Evolutionary conservation across 1,140 invertebrate species (phyloP).

Genomic region (Leptinotarsa defecta): DNA sequence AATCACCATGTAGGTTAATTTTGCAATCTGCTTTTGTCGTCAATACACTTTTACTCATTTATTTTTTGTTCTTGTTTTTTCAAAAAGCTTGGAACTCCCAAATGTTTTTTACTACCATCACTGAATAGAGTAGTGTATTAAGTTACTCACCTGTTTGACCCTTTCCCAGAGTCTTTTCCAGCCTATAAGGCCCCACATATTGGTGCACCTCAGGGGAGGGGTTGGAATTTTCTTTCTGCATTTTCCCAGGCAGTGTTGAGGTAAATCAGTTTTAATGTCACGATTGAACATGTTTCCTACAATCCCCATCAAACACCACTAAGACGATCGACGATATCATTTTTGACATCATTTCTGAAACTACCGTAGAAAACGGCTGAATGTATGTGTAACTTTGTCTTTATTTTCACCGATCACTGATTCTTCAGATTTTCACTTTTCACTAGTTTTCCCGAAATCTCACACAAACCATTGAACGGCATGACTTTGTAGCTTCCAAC

Average conservation of each 20-base stretch:
- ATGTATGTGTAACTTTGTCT: not conserved
- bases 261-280: constrained; percentile 25
- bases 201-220: constrained; percentile 73
- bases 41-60: too few relatives aligned
- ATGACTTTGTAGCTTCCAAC: not conserved
- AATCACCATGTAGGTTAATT: too few relatives aligned
- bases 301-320: not conserved
- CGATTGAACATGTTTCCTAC: constrained; percentile 13
- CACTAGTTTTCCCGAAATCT: constrained; percentile 7
- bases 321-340: not conserved
- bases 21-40: too few relatives aligned
- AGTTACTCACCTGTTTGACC: constrained; percentile 91
- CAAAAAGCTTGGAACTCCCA: too few relatives aligned
- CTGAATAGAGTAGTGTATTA: too few relatives aligned
- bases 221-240: constrained; percentile 54
- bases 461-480: constrained; percentile 10
- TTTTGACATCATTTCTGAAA: constrained; percentile 9
- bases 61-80: too few relatives aligned
- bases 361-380: not conserved
- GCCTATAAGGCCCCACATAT: constrained; percentile 96
- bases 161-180: constrained; percentile 99
- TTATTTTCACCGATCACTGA: not conserved
- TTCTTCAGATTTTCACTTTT: not conserved
- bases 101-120: too few relatives aligned
- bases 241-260: constrained; percentile 35